Conservation (phyloP, 92 coral and sea anemone species). For the Nematostella vectensis region DNA sequence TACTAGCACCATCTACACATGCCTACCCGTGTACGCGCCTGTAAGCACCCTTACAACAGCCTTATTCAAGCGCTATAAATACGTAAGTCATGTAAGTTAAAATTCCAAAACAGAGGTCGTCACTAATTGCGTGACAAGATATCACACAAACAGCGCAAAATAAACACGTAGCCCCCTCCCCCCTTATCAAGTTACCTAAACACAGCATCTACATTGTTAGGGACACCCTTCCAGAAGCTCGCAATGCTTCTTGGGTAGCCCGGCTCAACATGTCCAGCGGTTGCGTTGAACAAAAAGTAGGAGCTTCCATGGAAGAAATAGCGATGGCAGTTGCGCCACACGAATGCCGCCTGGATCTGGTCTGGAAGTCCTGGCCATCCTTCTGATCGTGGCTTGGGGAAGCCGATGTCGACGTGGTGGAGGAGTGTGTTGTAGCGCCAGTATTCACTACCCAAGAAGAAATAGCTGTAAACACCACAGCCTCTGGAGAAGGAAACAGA, state of each 20-base stretch:
- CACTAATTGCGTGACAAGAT: no score
- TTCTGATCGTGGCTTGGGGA: constrained; percentile 45
- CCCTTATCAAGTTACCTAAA: constrained; percentile 52
- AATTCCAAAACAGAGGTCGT: no score
- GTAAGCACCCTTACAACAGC: no score
- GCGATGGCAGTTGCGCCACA: constrained; percentile 59
- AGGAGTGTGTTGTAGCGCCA: constrained; percentile 68
- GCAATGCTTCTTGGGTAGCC: constrained; percentile 54
- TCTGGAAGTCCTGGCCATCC: constrained; percentile 42
- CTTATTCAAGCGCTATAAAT: no score
- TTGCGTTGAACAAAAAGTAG: constrained; percentile 63
- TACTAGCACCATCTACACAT: no score
- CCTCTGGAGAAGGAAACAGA: constrained; percentile 32
- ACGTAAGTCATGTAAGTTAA: no score
- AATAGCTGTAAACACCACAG: constrained; percentile 54
- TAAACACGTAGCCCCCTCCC: no score
- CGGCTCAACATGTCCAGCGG: constrained; percentile 31
- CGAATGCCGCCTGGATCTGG: constrained; percentile 51
- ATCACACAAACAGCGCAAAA: no score
- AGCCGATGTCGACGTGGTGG: constrained; percentile 46
- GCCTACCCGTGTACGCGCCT: no score
- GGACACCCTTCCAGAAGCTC: constrained; percentile 55
- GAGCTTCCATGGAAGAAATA: constrained; percentile 70
- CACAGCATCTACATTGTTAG: constrained; percentile 57
- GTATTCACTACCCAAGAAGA: constrained; percentile 48